Evolutionary conservation across 2,113 vertebrate species (phyloP), one percentile per base, ranked within the genome.

Genomic region (Sturnira hondurensis): DNA sequence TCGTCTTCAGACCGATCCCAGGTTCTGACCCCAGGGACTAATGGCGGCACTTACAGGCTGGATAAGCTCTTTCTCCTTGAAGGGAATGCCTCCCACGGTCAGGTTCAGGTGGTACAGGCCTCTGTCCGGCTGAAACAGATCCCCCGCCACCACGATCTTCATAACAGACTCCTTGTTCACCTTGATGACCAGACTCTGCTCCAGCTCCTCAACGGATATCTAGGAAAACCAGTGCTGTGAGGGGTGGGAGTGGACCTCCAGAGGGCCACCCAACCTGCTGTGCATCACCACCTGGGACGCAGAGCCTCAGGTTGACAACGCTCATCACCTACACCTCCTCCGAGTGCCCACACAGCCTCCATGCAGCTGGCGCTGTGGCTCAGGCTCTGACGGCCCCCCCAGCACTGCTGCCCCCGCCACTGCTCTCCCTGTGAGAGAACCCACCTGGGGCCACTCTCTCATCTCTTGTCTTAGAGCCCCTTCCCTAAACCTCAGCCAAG

Each of bases 161-260:
- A 99, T 99, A 54, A 99, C 99, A 1, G 99, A 99, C 43, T 99
- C 99, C 86, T 98, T 99, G 98, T 99, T 99, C 24, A 99, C 99
- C 97, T 99, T 99, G 94, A 99, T 98, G 95, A 99, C 98, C 8
- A 99, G 98, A 94, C 98, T 99, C 94, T 98, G 98, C 0, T 99
- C 99, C 1, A 99, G 98, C 97, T 99, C 99, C 98, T 99, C 99
- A 50, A 99, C 99, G 0, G 99, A 99, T 96, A 99, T 99, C 99
- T 99, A 65, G 74, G 83, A 63, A 47, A 33, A 90, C 68, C 78
- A n/a, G 36, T 0, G 36, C 63, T 7, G 0, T 47, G 45, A 89
- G 61, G 56, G 28, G 52, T n/a, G 43, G 81, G 1, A 6, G 43
- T 24, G 28, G 6, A 11, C 33, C 12, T 20, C 56, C 61, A 33